A percentile compares a stretch with the other conserved stretches of the same genome.
These are phyloP conservation scores for Genyomyrus donnyi DNA, from an alignment of 2,113 vertebrate species.

Conservation along the genomic window DNA sequence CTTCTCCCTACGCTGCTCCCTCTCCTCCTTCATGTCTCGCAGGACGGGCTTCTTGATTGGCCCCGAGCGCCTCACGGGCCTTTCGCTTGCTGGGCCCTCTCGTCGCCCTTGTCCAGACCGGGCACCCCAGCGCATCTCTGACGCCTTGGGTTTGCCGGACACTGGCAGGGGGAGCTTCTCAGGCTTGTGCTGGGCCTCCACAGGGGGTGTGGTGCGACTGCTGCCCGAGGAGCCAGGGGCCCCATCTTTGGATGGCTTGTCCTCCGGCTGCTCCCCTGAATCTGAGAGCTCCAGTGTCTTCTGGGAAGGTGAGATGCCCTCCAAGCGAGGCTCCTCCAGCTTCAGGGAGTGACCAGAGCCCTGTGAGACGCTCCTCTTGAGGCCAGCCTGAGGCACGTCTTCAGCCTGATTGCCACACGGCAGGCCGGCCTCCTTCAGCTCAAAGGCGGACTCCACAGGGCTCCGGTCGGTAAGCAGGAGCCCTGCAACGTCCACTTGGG, in stretches of 20 bases:
- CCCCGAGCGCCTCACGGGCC: constrained; percentile 84
- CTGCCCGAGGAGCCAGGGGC: constrained; percentile 43
- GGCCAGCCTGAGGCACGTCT: constrained; percentile 60
- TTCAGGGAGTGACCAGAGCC: constrained; percentile 79
- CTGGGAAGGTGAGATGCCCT: constrained; percentile 54
- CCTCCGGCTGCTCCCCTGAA: constrained; percentile 66
- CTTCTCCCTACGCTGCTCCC: constrained; percentile 84
- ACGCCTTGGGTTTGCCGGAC: constrained; percentile 71
- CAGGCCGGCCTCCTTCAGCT: constrained; percentile 60
- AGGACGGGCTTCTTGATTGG: constrained; percentile 96
- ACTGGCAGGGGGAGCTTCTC: constrained; percentile 69
- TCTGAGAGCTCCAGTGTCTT: constrained; percentile 69
- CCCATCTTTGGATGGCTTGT: constrained; percentile 76
- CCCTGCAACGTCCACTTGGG: constrained; percentile 63
- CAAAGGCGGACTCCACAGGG: constrained; percentile 56
- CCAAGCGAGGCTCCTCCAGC: constrained; percentile 76
- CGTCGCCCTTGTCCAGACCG: constrained; percentile 71
- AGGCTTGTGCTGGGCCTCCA: constrained; percentile 64
- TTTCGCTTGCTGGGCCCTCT: constrained; percentile 72
- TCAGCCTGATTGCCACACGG: constrained; percentile 69
- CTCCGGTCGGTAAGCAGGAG: constrained; percentile 60
- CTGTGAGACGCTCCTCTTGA: constrained; percentile 81
- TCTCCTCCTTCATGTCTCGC: constrained; percentile 95
- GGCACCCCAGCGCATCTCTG: constrained; percentile 89
- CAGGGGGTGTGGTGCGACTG: constrained; percentile 60